These are phyloP conservation scores for Teleiodes luculella DNA, from an alignment of 2,888 invertebrate species.

Conservation along the genomic window DNA sequence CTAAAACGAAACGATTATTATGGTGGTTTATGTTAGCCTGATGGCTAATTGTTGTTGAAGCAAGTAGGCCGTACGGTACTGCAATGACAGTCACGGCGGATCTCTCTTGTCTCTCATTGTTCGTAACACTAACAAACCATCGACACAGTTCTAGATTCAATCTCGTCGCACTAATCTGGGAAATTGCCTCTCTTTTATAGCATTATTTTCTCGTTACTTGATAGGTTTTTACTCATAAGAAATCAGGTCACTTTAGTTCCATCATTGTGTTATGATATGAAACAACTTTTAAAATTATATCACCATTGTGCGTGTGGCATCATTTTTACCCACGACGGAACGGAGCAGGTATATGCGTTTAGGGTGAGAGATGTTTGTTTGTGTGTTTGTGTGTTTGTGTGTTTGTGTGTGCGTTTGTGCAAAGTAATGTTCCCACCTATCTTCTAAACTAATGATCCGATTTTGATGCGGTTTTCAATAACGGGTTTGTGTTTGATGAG, in stretches of 20 bases:
- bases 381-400: too few relatives aligned
- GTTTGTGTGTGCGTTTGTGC: too few relatives aligned
- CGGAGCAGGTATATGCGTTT: neutral
- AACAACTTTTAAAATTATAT: constrained; percentile 22
- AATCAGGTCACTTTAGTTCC: constrained; percentile 51
- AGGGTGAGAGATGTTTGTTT: too few relatives aligned
- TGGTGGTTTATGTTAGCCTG: constrained; percentile 7
- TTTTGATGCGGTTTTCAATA: too few relatives aligned
- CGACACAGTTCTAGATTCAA: constrained; percentile 54
- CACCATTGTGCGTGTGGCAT: neutral
- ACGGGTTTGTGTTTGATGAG: too few relatives aligned
- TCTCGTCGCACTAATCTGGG: constrained; percentile 58
- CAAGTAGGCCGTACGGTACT: constrained; percentile 57
- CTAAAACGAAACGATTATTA: too few relatives aligned
- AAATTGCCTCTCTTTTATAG: constrained; percentile 50
- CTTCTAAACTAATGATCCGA: too few relatives aligned
- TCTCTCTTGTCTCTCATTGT: constrained; percentile 41
- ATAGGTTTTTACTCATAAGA: constrained; percentile 54
- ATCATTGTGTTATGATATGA: constrained; percentile 39
- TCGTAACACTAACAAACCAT: constrained; percentile 50
- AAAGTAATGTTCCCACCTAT: too few relatives aligned
- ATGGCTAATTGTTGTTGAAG: constrained; percentile 23
- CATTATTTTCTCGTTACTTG: constrained; percentile 51
- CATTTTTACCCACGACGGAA: too few relatives aligned
- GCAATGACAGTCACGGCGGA: constrained; percentile 38